phyloP scores from a whole-genome alignment of 2,113 vertebrate species.

The Tragelaphus buxtoni region DNA sequence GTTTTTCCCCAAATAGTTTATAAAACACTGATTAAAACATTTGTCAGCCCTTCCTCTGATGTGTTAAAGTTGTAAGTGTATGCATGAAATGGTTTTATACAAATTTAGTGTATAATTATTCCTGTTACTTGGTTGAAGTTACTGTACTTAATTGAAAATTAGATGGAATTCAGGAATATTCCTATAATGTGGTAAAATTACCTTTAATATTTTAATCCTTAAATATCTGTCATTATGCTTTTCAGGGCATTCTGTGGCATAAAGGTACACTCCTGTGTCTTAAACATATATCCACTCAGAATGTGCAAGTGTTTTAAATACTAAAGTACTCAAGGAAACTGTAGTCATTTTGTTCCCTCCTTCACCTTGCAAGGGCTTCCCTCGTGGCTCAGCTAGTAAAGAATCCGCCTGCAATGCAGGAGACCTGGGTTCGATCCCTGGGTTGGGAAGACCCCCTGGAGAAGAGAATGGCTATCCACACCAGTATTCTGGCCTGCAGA shows the following conservation, averaged over 20 bases:
- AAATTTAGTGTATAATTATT: constrained; percentile 39
- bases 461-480: background rate
- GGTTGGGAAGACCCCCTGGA: background rate
- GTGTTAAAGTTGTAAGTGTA: background rate
- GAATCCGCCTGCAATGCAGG: background rate
- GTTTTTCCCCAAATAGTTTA: background rate
- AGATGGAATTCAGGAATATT: constrained; percentile 7
- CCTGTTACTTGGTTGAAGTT: background rate
- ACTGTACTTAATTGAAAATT: constrained; percentile 45
- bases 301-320: background rate
- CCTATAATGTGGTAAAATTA: background rate
- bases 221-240: background rate
- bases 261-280: background rate
- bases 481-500: background rate
- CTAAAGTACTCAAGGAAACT: background rate
- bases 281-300: background rate
- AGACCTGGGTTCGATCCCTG: background rate
- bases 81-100: constrained; percentile 21
- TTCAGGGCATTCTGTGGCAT: background rate
- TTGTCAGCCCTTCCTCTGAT: background rate
- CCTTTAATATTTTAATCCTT: background rate
- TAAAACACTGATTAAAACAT: background rate
- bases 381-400: background rate
- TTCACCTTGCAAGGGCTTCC: background rate
- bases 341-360: background rate